phyloP scores from a whole-genome alignment of 2,888 invertebrate species.

The Heteropelma amictum region DNA sequence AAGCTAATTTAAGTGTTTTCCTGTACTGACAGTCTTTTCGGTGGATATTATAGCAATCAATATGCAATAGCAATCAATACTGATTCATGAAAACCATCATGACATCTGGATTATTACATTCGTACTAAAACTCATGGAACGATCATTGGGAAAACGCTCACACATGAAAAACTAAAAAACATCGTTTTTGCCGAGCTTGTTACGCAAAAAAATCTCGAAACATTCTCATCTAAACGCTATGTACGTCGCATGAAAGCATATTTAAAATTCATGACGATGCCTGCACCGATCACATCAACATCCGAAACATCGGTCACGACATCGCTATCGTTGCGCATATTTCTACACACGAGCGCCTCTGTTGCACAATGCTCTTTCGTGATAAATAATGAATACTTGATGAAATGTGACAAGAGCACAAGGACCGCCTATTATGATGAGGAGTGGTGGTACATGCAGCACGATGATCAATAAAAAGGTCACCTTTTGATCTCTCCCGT shows the following conservation, averaged over 20 bases:
- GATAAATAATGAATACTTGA: conserved; percentile 28
- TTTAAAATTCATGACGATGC: conserved; percentile 53
- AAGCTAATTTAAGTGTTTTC: too few relatives aligned
- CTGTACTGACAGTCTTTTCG: too few relatives aligned
- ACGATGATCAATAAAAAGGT: not conserved
- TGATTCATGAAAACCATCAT: too few relatives aligned
- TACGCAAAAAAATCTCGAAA: conserved; percentile 14
- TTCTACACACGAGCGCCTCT: conserved; percentile 10
- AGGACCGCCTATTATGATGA: not conserved
- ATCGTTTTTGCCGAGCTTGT: not conserved
- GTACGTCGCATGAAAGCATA: conserved; percentile 26
- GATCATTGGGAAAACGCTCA: too few relatives aligned
- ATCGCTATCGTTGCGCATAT: conserved; percentile 1
- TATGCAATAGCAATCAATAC: too few relatives aligned
- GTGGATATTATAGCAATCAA: too few relatives aligned
- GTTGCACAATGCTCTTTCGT: conserved; percentile 10
- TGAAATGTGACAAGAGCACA: not conserved
- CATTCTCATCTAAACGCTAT: conserved; percentile 10
- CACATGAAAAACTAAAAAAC: too few relatives aligned
- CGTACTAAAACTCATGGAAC: too few relatives aligned
- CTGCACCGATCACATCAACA: conserved; percentile 34
- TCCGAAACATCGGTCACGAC: conserved; percentile 24
- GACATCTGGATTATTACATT: too few relatives aligned
- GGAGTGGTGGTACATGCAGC: not conserved
- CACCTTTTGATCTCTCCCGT: conserved; percentile 26